Conservation (phyloP, 2,113 vertebrate genomes). For the Triplophysa dalaica region DNA sequence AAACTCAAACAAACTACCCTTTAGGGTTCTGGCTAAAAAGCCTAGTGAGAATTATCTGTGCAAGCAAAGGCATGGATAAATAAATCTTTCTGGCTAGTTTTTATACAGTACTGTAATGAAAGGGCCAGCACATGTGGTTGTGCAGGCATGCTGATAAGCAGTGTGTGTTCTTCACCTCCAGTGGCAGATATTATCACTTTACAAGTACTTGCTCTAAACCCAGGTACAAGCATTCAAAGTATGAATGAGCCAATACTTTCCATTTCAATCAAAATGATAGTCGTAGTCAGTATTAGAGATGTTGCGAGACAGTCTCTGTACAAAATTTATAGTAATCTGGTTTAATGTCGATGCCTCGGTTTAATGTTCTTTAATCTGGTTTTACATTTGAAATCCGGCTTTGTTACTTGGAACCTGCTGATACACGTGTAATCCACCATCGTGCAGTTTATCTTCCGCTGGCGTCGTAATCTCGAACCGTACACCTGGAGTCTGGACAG, state of each 20-base stretch:
- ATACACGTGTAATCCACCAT: constrained; percentile 59
- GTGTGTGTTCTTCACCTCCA: neutral
- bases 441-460: constrained; percentile 51
- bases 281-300: neutral
- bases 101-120: no score
- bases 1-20: neutral
- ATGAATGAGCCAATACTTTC: neutral
- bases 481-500: constrained; percentile 19
- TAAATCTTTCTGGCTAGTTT: neutral
- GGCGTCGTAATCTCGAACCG: constrained; percentile 22
- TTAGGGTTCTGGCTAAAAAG: constrained; percentile 11
- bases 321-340: constrained; percentile 20
- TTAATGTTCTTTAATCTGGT: constrained; percentile 59
- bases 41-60: constrained; percentile 4
- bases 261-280: neutral
- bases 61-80: neutral
- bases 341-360: neutral
- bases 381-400: constrained; percentile 58
- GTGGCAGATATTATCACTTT: constrained; percentile 8
- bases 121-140: neutral
- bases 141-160: neutral
- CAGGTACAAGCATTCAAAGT: neutral
- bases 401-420: constrained; percentile 52
- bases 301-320: neutral
- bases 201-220: neutral